Percentiles rank a stretch among this genome's conserved stretches.
Evolutionary conservation across 2,888 invertebrate genomes (phyloP).

Genomic region (Leucophenga maculata): DNA sequence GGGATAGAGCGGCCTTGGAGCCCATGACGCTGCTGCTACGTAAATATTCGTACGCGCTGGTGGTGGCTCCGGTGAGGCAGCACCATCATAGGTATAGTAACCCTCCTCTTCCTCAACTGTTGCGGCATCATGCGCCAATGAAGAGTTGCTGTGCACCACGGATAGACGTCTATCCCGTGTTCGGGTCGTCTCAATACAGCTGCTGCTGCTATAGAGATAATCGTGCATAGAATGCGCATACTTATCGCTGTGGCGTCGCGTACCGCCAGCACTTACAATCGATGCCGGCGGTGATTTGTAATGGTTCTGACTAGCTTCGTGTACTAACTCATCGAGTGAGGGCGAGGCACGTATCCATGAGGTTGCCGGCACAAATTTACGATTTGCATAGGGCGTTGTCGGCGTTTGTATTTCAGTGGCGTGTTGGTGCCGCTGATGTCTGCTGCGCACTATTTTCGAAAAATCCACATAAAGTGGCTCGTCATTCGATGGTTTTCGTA

Average conservation of each 20-base stretch:
- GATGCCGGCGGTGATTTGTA: conserved; percentile 28
- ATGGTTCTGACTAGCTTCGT: conserved; percentile 36
- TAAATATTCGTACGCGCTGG: conserved; percentile 77
- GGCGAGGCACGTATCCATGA: conserved; percentile 59
- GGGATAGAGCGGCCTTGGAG: conserved; percentile 78
- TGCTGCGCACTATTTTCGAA: conserved; percentile 67
- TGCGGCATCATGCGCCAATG: too few relatives aligned
- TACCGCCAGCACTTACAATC: neutral
- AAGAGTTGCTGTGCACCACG: conserved; percentile 41
- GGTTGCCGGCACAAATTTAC: conserved; percentile 57
- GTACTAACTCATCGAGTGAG: conserved; percentile 43
- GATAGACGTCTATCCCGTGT: conserved; percentile 53
- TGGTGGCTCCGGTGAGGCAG: conserved; percentile 63
- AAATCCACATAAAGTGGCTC: conserved; percentile 72
- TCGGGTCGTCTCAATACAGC: conserved; percentile 38
- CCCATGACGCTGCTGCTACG: conserved; percentile 82
- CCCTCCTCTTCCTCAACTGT: conserved; percentile 60
- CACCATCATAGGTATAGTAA: conserved; percentile 63
- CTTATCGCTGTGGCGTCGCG: conserved; percentile 52
- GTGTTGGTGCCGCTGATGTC: conserved; percentile 35
- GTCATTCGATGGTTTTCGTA: conserved; percentile 71
- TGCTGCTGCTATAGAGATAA: conserved; percentile 65
- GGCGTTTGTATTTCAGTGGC: conserved; percentile 25
- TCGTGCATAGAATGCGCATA: conserved; percentile 65
- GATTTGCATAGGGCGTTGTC: conserved; percentile 34